These are phyloP conservation scores for Graptemys geographica DNA, from an alignment of 2,797 vertebrate species.

Conservation along the genomic window DNA sequence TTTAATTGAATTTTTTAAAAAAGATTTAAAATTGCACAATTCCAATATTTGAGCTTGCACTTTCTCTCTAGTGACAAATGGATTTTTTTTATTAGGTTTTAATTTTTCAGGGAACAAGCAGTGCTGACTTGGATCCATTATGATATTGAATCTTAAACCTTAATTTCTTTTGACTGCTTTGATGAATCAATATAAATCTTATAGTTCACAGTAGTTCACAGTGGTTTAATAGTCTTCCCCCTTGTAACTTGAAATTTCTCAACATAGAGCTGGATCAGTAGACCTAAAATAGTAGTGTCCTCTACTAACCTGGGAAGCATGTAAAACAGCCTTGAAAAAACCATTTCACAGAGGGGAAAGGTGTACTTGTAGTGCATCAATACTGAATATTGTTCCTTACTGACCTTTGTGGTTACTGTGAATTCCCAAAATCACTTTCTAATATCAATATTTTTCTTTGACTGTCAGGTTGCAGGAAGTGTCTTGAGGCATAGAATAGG, in stretches of 20 bases:
- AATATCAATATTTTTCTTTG: not conserved
- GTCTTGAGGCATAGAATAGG: not conserved
- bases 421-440: not conserved
- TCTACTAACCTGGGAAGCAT: not conserved
- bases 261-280: not conserved
- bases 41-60: constrained; percentile 37
- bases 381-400: not conserved
- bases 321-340: not conserved
- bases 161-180: constrained; percentile 43
- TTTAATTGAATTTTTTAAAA: constrained; percentile 32
- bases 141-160: constrained; percentile 50
- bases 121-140: constrained; percentile 65
- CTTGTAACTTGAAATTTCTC: constrained; percentile 15
- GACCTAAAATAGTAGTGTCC: not conserved
- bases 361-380: not conserved
- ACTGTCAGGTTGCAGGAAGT: not conserved
- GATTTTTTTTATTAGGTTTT: constrained; percentile 21
- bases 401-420: not conserved
- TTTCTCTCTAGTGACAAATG: constrained; percentile 51
- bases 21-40: constrained; percentile 35
- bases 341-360: not conserved
- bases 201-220: not conserved
- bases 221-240: constrained; percentile 28
- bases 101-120: constrained; percentile 30
- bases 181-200: constrained; percentile 59